These are phyloP conservation scores for Athalia cordata DNA, from an alignment of 2,888 invertebrate genomes.

Conservation along the genomic window DNA sequence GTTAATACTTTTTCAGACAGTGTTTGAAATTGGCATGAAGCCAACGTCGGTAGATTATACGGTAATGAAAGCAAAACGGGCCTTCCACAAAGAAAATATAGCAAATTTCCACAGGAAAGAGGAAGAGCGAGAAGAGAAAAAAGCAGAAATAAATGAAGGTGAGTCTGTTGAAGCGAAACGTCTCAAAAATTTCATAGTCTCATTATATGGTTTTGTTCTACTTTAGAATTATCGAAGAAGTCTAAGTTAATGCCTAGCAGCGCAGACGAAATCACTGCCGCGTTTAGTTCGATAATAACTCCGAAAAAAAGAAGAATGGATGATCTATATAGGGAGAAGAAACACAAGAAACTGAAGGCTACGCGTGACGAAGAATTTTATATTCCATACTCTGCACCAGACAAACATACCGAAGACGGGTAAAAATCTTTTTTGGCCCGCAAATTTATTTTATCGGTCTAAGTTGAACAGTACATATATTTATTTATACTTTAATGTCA, in stretches of 20 bases:
- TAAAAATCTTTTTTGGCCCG: slow-evolving; percentile 67
- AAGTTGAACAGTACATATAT: too few relatives aligned
- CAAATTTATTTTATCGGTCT: slow-evolving; percentile 22
- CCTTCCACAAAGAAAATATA: slow-evolving; percentile 80
- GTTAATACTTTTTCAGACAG: slow-evolving; percentile 80
- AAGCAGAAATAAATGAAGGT: slow-evolving; percentile 42
- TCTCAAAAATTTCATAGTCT: not conserved
- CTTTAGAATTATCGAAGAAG: slow-evolving; percentile 44
- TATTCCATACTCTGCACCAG: slow-evolving; percentile 89
- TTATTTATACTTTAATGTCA: slow-evolving; percentile 27
- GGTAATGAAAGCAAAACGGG: slow-evolving; percentile 92
- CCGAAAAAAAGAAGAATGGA: slow-evolving; percentile 78
- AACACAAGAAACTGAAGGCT: slow-evolving; percentile 75
- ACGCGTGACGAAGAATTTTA: slow-evolving; percentile 87
- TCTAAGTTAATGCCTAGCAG: slow-evolving; percentile 71
- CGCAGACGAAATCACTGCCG: slow-evolving; percentile 76
- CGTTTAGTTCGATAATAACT: slow-evolving; percentile 77
- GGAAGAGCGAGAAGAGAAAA: slow-evolving; percentile 67
- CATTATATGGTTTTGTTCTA: not conserved
- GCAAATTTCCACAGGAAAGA: slow-evolving; percentile 71
- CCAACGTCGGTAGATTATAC: slow-evolving; percentile 85
- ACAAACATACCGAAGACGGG: slow-evolving; percentile 90
- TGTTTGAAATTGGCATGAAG: slow-evolving; percentile 93
- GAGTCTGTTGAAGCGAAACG: slow-evolving; percentile 17
- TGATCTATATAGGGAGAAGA: slow-evolving; percentile 75